A percentile compares a stretch with the other conserved stretches of the same genome.
Evolutionary conservation across 2,113 vertebrate genomes (phyloP).

Genomic region (Sus scrofa): T2T-Sscrofa CM000812.6:169360501-169361000

Average conservation of each 20-base stretch:
- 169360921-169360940: neutral
- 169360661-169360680: neutral
- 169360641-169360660: neutral
- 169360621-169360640: slow-evolving; percentile 25
- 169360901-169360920: neutral
- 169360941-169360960: slow-evolving; percentile 21
- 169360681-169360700: neutral
- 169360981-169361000: neutral
- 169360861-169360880: neutral
- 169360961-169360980: neutral
- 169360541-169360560: neutral
- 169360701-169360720: neutral
- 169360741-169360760: slow-evolving; percentile 11
- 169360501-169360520: neutral
- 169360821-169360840: neutral
- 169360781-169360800: neutral
- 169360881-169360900: neutral
- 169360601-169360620: neutral
- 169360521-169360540: neutral
- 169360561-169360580: neutral
- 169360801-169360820: neutral
- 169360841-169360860: too few species aligned
- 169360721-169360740: neutral
- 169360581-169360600: slow-evolving; percentile 36
- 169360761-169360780: neutral